phyloP scores from a whole-genome alignment of 2,888 invertebrate species.

The Globia sparganii region DNA sequence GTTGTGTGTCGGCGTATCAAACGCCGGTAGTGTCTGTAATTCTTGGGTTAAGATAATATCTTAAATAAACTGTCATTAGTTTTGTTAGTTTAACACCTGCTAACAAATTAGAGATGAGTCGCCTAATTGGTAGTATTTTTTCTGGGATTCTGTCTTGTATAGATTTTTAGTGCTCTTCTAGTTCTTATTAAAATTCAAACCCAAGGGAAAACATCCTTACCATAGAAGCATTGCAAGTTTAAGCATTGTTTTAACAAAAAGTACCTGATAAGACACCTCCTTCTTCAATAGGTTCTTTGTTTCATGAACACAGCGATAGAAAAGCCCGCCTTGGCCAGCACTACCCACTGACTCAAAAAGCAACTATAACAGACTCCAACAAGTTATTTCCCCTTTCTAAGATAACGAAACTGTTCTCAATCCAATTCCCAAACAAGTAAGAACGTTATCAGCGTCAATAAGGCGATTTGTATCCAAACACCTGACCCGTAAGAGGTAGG shows the following conservation, averaged over 20 bases:
- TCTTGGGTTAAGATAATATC: conserved; percentile 44
- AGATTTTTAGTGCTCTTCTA: neutral
- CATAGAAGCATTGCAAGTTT: neutral
- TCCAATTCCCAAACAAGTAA: conserved; percentile 21
- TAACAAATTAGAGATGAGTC: conserved; percentile 3
- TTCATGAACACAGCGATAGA: neutral
- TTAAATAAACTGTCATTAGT: conserved; percentile 53
- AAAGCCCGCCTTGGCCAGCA: neutral
- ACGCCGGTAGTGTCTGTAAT: conserved; percentile 40
- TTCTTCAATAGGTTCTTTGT: neutral
- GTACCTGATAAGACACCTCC: neutral
- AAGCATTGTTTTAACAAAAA: neutral
- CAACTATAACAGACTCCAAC: neutral
- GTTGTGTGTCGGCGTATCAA: conserved; percentile 51
- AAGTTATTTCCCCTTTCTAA: conserved; percentile 2
- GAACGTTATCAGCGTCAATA: conserved; percentile 56
- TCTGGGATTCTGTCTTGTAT: neutral
- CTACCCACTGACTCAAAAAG: neutral
- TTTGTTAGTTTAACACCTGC: conserved; percentile 35
- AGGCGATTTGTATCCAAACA: conserved; percentile 69
- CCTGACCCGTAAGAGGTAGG: conserved; percentile 52
- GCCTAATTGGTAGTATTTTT: conserved; percentile 4
- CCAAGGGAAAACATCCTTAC: neutral
- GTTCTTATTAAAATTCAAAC: neutral
- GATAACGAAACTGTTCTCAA: conserved; percentile 16